Evolutionary conservation across 37 sponge, comb jelly and placozoan species (phyloP).

Genomic region (Aplysina aerophoba): DNA sequence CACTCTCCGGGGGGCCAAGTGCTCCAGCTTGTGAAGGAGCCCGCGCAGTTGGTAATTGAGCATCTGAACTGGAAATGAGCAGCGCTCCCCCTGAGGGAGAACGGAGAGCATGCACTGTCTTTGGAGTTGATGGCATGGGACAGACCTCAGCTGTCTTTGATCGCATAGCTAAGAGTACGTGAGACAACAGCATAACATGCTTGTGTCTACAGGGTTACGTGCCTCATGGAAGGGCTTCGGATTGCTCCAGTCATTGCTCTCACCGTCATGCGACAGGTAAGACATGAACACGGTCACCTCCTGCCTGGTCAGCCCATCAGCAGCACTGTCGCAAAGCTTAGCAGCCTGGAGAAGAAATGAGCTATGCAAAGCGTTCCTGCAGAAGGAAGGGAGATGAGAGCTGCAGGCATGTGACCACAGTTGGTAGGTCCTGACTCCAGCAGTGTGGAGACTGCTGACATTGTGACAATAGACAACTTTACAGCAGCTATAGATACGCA

Average conservation of each 20-base stretch:
- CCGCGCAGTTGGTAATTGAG: slow-evolving; percentile 54
- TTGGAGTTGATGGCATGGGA: neutral
- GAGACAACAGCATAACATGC: too few relatives aligned
- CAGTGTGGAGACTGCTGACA: too few relatives aligned
- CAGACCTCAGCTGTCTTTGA: neutral
- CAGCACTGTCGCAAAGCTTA: slow-evolving; percentile 1
- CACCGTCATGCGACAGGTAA: slow-evolving; percentile 53
- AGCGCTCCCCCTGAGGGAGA: slow-evolving; percentile 49
- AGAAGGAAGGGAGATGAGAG: too few relatives aligned
- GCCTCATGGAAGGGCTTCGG: slow-evolving; percentile 58
- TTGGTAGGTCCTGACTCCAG: too few relatives aligned
- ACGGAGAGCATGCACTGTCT: neutral
- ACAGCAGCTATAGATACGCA: too few relatives aligned
- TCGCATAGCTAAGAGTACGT: too few relatives aligned
- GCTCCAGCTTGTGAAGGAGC: slow-evolving; percentile 50
- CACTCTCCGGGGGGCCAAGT: neutral
- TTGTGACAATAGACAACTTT: too few relatives aligned
- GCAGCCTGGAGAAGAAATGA: slow-evolving; percentile 14
- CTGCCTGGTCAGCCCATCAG: neutral
- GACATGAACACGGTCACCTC: neutral
- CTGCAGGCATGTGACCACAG: too few relatives aligned
- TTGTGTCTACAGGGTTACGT: too few relatives aligned
- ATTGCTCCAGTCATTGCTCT: slow-evolving; percentile 43
- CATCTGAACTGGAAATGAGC: slow-evolving; percentile 68
- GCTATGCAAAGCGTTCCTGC: too few relatives aligned